Conservation (phyloP, 1,140 invertebrate species). For the Anadara kagoshimensis region DNA sequence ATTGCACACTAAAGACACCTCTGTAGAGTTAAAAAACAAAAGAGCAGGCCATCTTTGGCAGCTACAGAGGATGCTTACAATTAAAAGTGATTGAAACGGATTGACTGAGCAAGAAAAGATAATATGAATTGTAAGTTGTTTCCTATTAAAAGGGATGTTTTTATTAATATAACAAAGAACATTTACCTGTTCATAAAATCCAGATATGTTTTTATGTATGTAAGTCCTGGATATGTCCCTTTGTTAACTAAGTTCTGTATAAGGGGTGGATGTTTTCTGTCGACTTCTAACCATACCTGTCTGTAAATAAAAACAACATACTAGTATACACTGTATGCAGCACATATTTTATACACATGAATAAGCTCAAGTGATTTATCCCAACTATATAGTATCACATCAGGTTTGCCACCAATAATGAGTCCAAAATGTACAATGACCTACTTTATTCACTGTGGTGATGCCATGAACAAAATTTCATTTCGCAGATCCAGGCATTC, state of each 20-base stretch:
- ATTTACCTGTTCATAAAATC: constrained; percentile 12
- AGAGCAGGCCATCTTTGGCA: no score
- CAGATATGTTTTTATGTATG: constrained; percentile 4
- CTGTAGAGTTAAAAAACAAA: no score
- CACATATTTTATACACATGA: no score
- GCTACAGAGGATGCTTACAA: no score
- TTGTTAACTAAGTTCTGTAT: not conserved
- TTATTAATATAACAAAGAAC: not conserved
- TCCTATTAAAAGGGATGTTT: no score
- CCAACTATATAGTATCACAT: not conserved
- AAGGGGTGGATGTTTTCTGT: not conserved
- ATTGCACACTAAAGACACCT: no score
- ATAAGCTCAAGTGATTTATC: not conserved
- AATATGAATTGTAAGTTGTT: no score
- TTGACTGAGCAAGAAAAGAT: no score
- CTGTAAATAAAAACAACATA: not conserved
- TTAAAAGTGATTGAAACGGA: no score
- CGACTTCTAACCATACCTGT: constrained; percentile 16
- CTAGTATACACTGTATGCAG: no score
- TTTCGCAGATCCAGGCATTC: no score
- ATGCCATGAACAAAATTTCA: no score
- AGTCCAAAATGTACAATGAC: not conserved
- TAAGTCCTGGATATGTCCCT: not conserved
- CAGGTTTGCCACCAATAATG: not conserved
- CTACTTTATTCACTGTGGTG: not conserved